phyloP scores from a whole-genome alignment of 2,888 invertebrate genomes.

The Epistrophella euchroma region DNA sequence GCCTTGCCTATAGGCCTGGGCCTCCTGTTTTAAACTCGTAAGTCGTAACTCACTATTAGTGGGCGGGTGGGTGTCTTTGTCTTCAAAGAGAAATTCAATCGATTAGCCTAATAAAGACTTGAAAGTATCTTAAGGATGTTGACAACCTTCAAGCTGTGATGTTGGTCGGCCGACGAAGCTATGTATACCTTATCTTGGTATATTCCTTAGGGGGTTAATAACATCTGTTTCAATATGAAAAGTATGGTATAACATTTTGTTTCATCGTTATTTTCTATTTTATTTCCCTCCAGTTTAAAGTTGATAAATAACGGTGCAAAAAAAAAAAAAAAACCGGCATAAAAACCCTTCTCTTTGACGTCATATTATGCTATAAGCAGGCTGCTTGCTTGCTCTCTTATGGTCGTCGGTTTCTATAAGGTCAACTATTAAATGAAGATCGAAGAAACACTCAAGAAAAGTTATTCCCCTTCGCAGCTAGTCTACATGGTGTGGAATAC shows the following conservation, averaged over 20 bases:
- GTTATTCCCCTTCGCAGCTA: conserved; percentile 41
- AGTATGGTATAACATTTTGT: not conserved
- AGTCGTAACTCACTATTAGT: not conserved
- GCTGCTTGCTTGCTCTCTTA: not conserved
- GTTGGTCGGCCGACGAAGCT: not conserved
- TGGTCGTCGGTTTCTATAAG: conserved; percentile 25
- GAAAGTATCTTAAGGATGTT: conserved; percentile 40
- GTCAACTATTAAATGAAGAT: conserved; percentile 45
- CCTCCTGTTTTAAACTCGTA: not conserved
- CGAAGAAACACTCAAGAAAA: conserved; percentile 44
- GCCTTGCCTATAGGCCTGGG: not conserved
- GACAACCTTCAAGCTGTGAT: not conserved
- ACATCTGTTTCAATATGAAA: conserved; percentile 22
- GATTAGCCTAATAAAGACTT: not conserved
- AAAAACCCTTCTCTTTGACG: conserved; percentile 25
- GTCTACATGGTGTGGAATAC: conserved; percentile 21
- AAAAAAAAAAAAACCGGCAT: not conserved
- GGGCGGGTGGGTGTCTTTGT: not conserved
- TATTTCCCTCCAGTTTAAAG: conserved; percentile 18
- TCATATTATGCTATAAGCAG: conserved; percentile 25
- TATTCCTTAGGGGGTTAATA: conserved; percentile 16
- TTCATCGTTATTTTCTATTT: conserved; percentile 21
- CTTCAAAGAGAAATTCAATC: conserved; percentile 1
- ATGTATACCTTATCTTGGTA: not conserved
- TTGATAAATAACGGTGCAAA: conserved; percentile 7